A percentile compares a stretch with the other conserved stretches of the same genome.
phyloP scores from a whole-genome alignment of 2,888 invertebrate species.

The Notodonta dromedarius region DNA sequence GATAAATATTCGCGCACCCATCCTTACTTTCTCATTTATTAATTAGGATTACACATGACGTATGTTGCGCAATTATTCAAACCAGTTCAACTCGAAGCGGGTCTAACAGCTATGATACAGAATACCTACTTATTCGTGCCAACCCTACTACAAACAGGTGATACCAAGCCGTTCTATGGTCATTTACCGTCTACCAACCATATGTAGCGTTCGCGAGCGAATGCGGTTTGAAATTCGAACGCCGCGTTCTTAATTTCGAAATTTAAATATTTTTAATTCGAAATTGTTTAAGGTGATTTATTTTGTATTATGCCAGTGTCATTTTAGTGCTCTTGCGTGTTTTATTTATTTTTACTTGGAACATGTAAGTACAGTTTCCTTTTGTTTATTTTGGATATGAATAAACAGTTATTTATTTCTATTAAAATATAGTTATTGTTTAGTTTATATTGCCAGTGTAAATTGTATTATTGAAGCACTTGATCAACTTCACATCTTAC shows the following conservation, averaged over 20 bases:
- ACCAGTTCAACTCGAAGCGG: conserved; percentile 9
- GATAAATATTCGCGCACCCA: not conserved
- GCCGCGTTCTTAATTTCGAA: conserved; percentile 41
- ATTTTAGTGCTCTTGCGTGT: conserved; percentile 6
- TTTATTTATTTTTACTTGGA: not conserved
- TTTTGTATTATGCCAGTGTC: conserved; percentile 24
- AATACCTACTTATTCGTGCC: conserved; percentile 22
- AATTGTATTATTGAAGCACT: too few species aligned
- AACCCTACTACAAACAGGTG: conserved; percentile 53
- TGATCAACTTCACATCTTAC: too few species aligned
- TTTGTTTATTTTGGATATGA: not conserved
- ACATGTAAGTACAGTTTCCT: not conserved
- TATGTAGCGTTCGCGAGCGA: conserved; percentile 62
- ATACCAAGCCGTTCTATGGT: conserved; percentile 55
- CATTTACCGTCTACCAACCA: conserved; percentile 69
- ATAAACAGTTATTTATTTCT: too few species aligned
- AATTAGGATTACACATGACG: not conserved
- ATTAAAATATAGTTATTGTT: too few species aligned
- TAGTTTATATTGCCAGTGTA: too few species aligned
- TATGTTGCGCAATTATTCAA: not conserved
- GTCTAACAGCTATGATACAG: conserved; percentile 15
- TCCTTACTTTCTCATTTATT: not conserved
- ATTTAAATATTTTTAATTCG: conserved; percentile 27
- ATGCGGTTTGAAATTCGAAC: conserved; percentile 53
- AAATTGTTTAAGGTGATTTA: conserved; percentile 29